Evolutionary conservation across 1,140 invertebrate genomes (phyloP).

Genomic region (Saccostrea echinata): DNA sequence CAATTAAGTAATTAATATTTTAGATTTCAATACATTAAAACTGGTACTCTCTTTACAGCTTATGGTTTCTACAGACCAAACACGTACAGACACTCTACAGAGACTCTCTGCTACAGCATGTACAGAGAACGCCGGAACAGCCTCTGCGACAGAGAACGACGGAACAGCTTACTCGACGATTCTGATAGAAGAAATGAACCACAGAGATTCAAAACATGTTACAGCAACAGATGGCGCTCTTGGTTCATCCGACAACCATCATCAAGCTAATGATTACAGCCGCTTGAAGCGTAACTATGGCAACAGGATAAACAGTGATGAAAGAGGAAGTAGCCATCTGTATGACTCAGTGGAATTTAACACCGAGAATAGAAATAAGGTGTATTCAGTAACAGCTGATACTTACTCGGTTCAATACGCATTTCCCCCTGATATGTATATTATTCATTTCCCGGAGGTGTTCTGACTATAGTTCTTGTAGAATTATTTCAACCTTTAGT

Average conservation of each 20-base stretch:
- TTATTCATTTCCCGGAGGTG: not conserved
- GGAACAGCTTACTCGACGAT: not conserved
- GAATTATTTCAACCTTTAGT: no score
- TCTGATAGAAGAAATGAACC: not conserved
- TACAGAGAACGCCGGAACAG: not conserved
- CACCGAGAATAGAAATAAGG: not conserved
- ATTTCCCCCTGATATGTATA: not conserved
- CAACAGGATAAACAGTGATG: constrained; percentile 11
- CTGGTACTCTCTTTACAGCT: not conserved
- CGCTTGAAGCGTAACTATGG: constrained; percentile 18
- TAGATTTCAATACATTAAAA: no score
- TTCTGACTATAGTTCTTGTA: not conserved
- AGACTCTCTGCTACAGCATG: no score
- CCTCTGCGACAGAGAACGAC: not conserved
- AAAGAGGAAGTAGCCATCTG: not conserved
- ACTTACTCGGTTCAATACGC: not conserved
- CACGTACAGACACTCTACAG: not conserved
- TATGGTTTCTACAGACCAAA: not conserved
- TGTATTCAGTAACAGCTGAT: not conserved
- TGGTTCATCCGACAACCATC: not conserved
- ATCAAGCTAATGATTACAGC: not conserved
- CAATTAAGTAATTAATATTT: no score
- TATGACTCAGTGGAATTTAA: not conserved
- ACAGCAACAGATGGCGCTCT: not conserved
- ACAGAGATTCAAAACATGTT: not conserved